Evolutionary conservation across 53 echinoderm and acorn worm species (phyloP), one percentile per base, ranked within the genome.

Genomic region (Arbacia lixula): DNA sequence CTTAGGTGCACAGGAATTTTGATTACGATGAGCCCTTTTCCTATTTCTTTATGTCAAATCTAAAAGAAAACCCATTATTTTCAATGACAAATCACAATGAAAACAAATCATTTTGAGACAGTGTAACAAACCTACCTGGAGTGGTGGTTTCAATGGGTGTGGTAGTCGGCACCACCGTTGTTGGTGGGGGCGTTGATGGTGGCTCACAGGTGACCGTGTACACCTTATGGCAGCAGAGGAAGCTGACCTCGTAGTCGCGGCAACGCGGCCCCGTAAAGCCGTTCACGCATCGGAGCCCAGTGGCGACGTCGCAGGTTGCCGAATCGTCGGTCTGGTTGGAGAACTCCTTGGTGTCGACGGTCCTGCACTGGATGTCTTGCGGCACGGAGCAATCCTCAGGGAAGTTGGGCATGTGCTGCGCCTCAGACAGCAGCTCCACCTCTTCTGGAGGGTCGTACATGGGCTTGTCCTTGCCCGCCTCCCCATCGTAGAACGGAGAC

Each of bases 321-420:
- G 21, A 30, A 16, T 81, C 64, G 0, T 6, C 64, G 19, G 82
- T 81, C 16, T 81, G 46, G 82, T 81, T 81, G 6, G 82, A 81
- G 64, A 81, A 81, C 49, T 43, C 31, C 6, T 81, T 46, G 20
- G 82, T 81, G 51, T 81, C 82, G 17, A 81, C 64, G 11, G 82
- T 81, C 33, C 64, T 50, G 64, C 82, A 81, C 34, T 81, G 25
- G 33, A 81, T 81, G 20, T 81, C 64, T 12, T 33, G 49, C 6
- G 82, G 82, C 6, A 16, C 22, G 11, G n/a, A 0, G 41, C 82
- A 81, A 2, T 38, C 31, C 5, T 32, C 31, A n/a, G 81, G 81
- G 32, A 81, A 81, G 58, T 11, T 38, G 0, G 58, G 58, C 14
- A 77, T 3, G 58, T 77, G 77, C 38, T 77, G 56, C 38, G 34